Percentiles rank a stretch among this genome's conserved stretches.
phyloP scores from a whole-genome alignment of 2,888 invertebrate species.

The Gerosis bhagava region DNA sequence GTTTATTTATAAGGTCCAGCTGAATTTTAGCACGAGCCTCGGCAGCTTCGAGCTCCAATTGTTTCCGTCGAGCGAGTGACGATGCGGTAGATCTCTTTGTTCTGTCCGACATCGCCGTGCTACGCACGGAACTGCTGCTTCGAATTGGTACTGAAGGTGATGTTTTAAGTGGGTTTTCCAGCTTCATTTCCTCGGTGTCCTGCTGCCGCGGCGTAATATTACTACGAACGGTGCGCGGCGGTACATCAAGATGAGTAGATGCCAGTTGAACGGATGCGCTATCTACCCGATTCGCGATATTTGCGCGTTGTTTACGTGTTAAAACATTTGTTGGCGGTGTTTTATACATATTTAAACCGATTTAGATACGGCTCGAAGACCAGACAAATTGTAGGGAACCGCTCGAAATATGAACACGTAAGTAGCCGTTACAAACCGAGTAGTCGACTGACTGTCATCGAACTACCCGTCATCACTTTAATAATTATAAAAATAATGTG shows the following conservation, averaged over 20 bases:
- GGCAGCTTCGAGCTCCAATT: constrained; percentile 27
- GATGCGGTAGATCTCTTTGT: constrained; percentile 17
- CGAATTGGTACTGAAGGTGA: no score
- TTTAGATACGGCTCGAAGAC: constrained; percentile 15
- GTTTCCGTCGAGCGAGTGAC: constrained; percentile 20
- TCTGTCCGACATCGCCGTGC: constrained; percentile 16
- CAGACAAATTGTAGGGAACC: constrained; percentile 20
- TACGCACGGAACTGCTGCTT: constrained; percentile 12
- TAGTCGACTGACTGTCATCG: no score
- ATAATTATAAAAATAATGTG: no score
- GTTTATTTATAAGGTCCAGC: constrained; percentile 17
- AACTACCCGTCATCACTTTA: no score
- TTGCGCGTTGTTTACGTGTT: constrained; percentile 13
- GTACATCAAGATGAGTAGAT: no score
- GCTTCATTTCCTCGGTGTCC: no score
- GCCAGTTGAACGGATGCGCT: constrained; percentile 7
- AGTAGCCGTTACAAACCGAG: no score
- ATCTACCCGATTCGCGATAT: constrained; percentile 6
- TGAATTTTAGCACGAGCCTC: constrained; percentile 32
- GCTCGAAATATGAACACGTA: no score
- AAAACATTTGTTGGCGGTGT: constrained; percentile 9
- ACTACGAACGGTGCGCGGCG: no score
- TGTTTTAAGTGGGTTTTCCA: no score
- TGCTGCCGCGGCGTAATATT: no score
- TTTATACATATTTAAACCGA: constrained; percentile 5